Evolutionary conservation across 1,140 invertebrate species (phyloP).

Genomic region (Sarcophaga peregrina): DNA sequence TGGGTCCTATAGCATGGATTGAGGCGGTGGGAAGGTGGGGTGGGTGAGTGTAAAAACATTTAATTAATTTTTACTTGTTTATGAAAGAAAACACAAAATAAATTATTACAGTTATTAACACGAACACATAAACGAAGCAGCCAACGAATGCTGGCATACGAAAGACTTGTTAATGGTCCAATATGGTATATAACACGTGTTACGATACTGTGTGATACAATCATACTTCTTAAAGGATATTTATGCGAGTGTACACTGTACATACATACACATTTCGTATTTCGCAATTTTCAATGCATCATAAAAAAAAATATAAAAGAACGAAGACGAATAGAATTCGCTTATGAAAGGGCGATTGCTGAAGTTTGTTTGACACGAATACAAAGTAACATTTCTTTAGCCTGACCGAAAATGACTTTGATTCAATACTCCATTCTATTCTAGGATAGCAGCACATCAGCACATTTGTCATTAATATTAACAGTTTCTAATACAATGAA

Average conservation of each 20-base stretch:
- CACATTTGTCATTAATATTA: not conserved
- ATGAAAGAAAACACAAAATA: conserved; percentile 19
- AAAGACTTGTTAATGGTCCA: no score
- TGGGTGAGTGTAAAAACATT: not conserved
- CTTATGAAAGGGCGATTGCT: not conserved
- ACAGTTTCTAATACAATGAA: not conserved
- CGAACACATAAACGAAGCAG: not conserved
- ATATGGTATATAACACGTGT: not conserved
- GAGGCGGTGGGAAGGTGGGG: no score
- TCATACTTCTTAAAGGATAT: not conserved
- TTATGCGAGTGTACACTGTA: not conserved
- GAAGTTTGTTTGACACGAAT: conserved; percentile 7
- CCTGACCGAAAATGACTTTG: not conserved
- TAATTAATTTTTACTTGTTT: conserved; percentile 21
- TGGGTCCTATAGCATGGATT: not conserved
- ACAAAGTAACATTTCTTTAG: not conserved
- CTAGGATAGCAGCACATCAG: not conserved
- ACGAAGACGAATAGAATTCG: no score
- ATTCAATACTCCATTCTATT: not conserved
- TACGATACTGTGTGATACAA: not conserved
- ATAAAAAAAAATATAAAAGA: no score
- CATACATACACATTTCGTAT: no score
- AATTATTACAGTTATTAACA: conserved; percentile 38
- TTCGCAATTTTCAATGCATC: not conserved
- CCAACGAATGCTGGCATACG: no score